Evolutionary conservation across 2,888 invertebrate species (phyloP).

Genomic region (Petrolisthes manimaculis): DNA sequence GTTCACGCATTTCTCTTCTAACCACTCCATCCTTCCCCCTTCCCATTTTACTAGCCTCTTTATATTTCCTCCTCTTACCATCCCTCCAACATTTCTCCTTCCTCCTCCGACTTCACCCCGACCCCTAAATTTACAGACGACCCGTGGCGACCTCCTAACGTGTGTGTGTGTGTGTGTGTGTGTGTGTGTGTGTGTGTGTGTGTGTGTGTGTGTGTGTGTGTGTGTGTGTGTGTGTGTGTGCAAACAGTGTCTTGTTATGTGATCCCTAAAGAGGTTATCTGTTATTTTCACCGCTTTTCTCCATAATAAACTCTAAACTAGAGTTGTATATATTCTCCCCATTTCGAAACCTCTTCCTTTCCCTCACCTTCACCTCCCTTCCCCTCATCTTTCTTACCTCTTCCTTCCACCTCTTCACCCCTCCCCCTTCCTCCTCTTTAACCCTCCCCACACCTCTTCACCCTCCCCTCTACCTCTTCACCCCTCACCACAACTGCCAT

Average conservation of each 20-base stretch:
- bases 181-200: conserved; percentile 8
- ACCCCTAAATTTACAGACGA: background rate
- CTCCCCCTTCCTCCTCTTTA: background rate
- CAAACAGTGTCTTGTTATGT: background rate
- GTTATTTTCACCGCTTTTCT: too few relatives aligned
- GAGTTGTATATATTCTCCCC: too few relatives aligned
- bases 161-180: background rate
- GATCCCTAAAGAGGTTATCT: too few relatives aligned
- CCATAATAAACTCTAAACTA: too few relatives aligned
- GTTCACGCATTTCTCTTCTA: background rate
- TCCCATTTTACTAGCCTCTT: background rate
- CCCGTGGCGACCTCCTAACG: background rate
- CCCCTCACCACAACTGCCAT: background rate
- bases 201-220: conserved; percentile 18
- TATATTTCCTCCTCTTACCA: background rate
- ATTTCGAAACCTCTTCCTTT: too few relatives aligned
- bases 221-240: conserved; percentile 11
- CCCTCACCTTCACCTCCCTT: background rate
- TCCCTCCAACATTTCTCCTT: background rate
- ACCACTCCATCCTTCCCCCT: background rate
- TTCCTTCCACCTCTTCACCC: background rate
- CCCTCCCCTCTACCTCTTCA: background rate
- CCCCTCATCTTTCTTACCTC: conserved; percentile 7
- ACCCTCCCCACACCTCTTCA: background rate
- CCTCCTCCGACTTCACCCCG: background rate